Percentiles rank a stretch among this genome's conserved stretches.
Evolutionary conservation across 35 echinoderm and acorn worm genomes (phyloP).

Genomic region (Ophioderma brevispina): DNA sequence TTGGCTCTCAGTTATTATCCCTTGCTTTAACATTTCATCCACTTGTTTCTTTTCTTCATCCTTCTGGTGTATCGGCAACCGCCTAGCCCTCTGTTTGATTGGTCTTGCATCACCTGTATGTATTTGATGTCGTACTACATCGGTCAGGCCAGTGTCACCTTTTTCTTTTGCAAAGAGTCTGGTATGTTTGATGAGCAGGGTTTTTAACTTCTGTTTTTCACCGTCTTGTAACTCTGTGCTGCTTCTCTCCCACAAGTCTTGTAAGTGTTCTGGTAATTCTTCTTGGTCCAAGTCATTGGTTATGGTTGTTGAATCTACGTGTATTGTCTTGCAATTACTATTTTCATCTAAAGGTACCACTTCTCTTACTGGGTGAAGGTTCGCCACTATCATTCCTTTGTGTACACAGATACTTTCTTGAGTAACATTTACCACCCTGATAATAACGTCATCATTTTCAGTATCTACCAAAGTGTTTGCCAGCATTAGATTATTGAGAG

Average conservation of each 20-base stretch:
- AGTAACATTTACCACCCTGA: background rate
- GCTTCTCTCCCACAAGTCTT: background rate
- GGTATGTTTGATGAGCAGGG: background rate
- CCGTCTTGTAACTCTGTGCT: background rate
- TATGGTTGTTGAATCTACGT: background rate
- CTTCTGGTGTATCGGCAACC: background rate
- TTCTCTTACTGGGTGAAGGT: background rate
- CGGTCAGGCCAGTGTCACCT: background rate
- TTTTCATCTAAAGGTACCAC: background rate
- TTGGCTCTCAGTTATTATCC: constrained; percentile 3
- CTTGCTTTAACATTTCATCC: background rate
- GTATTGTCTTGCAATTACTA: background rate
- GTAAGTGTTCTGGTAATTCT: background rate
- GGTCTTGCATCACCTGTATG: constrained; percentile 2
- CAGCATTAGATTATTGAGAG: background rate
- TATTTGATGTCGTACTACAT: background rate
- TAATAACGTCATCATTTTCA: background rate
- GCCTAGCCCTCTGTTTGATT: background rate
- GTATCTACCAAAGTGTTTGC: background rate
- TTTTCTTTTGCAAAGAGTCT: background rate
- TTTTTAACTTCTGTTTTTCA: background rate
- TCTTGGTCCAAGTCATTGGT: background rate
- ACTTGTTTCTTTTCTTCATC: constrained; percentile 7
- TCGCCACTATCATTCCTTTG: background rate
- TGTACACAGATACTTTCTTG: background rate